phyloP scores from a whole-genome alignment of 1,140 invertebrate species.

The Vanessa atalanta region DNA sequence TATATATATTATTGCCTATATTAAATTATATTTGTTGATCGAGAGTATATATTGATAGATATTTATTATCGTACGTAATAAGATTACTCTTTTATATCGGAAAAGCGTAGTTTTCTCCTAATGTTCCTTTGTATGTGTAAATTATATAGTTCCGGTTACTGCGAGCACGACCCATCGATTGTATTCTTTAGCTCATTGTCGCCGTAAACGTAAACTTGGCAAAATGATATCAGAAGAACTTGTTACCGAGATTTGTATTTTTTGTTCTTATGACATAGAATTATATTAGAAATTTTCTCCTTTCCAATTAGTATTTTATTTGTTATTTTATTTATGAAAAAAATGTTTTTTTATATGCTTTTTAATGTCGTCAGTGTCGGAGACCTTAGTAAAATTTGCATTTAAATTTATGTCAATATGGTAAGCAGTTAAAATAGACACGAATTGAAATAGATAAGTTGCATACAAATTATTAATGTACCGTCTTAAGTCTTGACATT shows the following conservation, averaged over 20 bases:
- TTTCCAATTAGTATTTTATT: conserved; percentile 38
- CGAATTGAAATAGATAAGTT: background rate
- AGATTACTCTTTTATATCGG: conserved; percentile 75
- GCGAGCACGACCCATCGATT: conserved; percentile 40
- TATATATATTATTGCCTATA: conserved; percentile 76
- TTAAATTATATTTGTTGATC: conserved; percentile 78
- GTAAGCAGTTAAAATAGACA: conserved; percentile 57
- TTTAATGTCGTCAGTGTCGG: conserved; percentile 61
- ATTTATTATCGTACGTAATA: conserved; percentile 73
- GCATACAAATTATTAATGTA: background rate
- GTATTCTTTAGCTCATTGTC: conserved; percentile 35
- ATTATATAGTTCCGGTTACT: conserved; percentile 48
- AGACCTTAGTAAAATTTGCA: conserved; percentile 65
- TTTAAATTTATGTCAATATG: conserved; percentile 60
- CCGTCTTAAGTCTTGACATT: background rate
- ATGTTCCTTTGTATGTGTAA: conserved; percentile 63
- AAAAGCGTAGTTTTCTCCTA: conserved; percentile 61
- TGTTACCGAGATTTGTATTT: conserved; percentile 33
- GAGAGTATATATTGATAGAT: conserved; percentile 78
- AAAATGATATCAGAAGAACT: conserved; percentile 32
- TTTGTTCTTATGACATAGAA: conserved; percentile 31
- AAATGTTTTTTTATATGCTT: conserved; percentile 47
- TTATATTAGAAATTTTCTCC: conserved; percentile 28
- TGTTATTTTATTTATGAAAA: conserved; percentile 40
- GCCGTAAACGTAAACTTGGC: conserved; percentile 24